phyloP scores from a whole-genome alignment of 2,113 vertebrate genomes.

The Myiozetetes cayanensis region DNA sequence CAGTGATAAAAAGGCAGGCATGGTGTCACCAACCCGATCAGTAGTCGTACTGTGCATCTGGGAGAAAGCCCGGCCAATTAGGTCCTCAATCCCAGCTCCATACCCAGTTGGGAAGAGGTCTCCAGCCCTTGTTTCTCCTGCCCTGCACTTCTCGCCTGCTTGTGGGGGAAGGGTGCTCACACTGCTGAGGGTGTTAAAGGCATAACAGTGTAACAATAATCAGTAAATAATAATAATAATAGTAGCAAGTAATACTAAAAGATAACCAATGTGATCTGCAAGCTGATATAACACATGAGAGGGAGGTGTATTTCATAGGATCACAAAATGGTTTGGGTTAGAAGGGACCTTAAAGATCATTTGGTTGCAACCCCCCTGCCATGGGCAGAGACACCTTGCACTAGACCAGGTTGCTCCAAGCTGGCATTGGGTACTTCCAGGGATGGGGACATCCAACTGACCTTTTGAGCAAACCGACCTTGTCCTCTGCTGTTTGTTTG shows the following conservation, averaged over 20 bases:
- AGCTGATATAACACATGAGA: rapidly evolving
- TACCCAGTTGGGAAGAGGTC: rapidly evolving
- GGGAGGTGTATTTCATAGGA: background rate
- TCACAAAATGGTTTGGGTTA: background rate
- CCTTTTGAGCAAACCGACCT: background rate
- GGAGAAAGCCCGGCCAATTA: rapidly evolving
- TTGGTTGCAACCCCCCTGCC: rapidly evolving
- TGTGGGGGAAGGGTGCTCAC: background rate
- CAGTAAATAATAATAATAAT: background rate
- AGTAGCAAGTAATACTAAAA: background rate
- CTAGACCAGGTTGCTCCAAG: background rate
- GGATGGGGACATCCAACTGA: background rate
- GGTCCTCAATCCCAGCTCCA: rapidly evolving
- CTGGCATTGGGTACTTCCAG: background rate
- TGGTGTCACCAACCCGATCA: background rate
- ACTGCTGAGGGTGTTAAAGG: background rate
- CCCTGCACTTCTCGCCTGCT: rapidly evolving
- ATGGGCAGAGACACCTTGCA: rapidly evolving
- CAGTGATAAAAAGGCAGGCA: background rate
- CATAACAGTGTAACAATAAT: background rate
- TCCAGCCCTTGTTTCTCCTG: rapidly evolving
- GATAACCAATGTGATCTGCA: background rate
- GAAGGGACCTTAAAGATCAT: background rate
- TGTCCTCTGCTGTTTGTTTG: background rate
- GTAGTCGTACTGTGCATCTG: rapidly evolving